Conservation (phyloP, 2,888 invertebrate genomes). For the Cryptops parisi region DNA sequence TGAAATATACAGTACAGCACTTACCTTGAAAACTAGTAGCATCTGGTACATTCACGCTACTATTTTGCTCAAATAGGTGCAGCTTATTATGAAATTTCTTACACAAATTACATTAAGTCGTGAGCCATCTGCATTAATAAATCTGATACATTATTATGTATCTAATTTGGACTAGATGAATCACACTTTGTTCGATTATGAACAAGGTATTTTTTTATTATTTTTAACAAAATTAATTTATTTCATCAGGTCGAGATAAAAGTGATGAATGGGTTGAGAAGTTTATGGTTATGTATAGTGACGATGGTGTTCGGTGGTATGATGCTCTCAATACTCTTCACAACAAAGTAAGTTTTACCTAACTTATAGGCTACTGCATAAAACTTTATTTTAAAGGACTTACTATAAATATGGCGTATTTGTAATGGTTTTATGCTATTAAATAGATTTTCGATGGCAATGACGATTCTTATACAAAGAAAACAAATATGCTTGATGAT, state of each 20-base stretch:
- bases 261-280: constrained; percentile 50
- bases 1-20: too few species aligned
- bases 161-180: too few species aligned
- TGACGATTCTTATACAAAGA: constrained; percentile 45
- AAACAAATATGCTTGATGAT: constrained; percentile 50
- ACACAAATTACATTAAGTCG: too few species aligned
- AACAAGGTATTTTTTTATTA: not conserved
- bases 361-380: not conserved
- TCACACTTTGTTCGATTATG: too few species aligned
- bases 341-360: not conserved
- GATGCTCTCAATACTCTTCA: constrained; percentile 29
- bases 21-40: too few species aligned
- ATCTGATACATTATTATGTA: too few species aligned
- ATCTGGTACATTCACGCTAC: too few species aligned
- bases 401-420: not conserved
- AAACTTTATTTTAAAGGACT: not conserved
- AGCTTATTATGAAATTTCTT: too few species aligned
- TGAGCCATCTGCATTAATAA: too few species aligned
- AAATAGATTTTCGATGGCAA: constrained; percentile 53
- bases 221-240: not conserved
- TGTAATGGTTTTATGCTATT: constrained; percentile 1
- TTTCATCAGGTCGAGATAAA: constrained; percentile 36
- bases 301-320: constrained; percentile 49
- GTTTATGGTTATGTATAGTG: constrained; percentile 58
- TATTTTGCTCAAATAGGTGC: too few species aligned